These are phyloP conservation scores for Zoanthus solanderi DNA, from an alignment of 92 coral and sea anemone species.

Conservation along the genomic window DNA sequence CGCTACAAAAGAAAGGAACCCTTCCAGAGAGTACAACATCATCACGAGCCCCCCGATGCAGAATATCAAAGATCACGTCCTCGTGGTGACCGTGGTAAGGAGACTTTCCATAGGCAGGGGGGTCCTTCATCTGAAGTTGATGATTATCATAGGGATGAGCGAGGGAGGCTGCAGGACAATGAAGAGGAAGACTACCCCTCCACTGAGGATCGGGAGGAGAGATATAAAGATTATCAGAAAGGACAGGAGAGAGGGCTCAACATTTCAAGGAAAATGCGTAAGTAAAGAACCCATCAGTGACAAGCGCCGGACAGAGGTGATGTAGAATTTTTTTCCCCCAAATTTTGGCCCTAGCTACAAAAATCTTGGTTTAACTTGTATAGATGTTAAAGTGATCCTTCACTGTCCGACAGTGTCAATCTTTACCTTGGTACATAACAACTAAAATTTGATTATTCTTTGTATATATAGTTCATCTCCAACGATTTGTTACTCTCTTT, in stretches of 20 bases:
- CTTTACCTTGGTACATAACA: no score
- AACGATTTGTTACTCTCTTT: no score
- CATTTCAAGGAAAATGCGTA: constrained; percentile 20
- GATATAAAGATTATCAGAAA: constrained; percentile 61
- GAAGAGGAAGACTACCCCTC: constrained; percentile 68
- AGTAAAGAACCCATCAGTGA: not conserved
- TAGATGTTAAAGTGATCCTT: no score
- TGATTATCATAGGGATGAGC: constrained; percentile 65
- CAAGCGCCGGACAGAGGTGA: not conserved
- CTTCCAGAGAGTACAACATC: not conserved
- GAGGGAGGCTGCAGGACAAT: constrained; percentile 64
- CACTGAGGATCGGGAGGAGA: constrained; percentile 66
- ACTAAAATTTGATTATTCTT: no score
- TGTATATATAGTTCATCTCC: no score
- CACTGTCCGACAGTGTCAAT: no score
- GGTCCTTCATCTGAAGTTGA: constrained; percentile 48
- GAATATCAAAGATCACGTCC: constrained; percentile 31
- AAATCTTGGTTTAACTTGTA: no score
- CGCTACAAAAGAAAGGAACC: constrained; percentile 28
- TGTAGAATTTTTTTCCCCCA: no score
- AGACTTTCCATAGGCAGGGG: constrained; percentile 44
- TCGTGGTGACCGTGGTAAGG: constrained; percentile 21
- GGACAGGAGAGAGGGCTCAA: constrained; percentile 48
- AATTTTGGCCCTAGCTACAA: no score
- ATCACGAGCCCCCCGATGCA: constrained; percentile 18